Evolutionary conservation across 1,140 invertebrate species (phyloP).

Genomic region (Apolygus lucorum): DNA sequence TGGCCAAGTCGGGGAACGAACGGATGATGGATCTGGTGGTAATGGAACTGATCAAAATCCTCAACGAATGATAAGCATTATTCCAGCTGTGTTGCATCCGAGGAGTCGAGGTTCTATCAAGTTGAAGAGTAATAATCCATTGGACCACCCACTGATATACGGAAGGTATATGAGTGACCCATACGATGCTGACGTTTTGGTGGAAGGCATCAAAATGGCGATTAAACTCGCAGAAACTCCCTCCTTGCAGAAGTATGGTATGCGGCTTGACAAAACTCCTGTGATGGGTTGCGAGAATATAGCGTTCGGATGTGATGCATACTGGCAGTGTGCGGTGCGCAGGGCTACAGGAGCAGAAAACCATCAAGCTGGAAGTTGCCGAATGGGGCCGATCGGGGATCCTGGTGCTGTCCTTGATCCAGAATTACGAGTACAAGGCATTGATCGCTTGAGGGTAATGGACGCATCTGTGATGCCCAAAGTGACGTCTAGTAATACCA

Average conservation of each 20-base stretch:
- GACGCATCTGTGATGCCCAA: conserved; percentile 72
- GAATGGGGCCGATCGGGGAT: conserved; percentile 64
- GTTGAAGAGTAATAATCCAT: conserved; percentile 64
- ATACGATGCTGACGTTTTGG: conserved; percentile 59
- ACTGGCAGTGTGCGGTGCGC: conserved; percentile 69
- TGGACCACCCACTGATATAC: conserved; percentile 68
- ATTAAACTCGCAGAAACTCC: conserved; percentile 55
- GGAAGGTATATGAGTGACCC: conserved; percentile 72
- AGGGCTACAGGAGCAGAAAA: conserved; percentile 71
- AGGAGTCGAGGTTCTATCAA: conserved; percentile 69
- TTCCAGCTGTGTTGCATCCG: conserved; percentile 63
- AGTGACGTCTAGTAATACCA: conserved; percentile 68
- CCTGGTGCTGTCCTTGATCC: conserved; percentile 60
- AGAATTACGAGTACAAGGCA: conserved; percentile 55
- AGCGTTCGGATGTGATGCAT: conserved; percentile 63
- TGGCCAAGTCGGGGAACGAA: conserved; percentile 64
- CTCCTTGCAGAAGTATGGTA: conserved; percentile 58
- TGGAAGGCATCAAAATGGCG: conserved; percentile 66
- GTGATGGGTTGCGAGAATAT: conserved; percentile 61
- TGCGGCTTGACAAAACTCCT: conserved; percentile 58
- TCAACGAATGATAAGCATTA: conserved; percentile 49
- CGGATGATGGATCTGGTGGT: conserved; percentile 38
- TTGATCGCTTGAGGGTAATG: conserved; percentile 59
- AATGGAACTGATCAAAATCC: conserved; percentile 35
- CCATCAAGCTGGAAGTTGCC: conserved; percentile 74